These are phyloP conservation scores for Rhamnusium bicolor DNA, from an alignment of 2,888 invertebrate species.

Conservation along the genomic window DNA sequence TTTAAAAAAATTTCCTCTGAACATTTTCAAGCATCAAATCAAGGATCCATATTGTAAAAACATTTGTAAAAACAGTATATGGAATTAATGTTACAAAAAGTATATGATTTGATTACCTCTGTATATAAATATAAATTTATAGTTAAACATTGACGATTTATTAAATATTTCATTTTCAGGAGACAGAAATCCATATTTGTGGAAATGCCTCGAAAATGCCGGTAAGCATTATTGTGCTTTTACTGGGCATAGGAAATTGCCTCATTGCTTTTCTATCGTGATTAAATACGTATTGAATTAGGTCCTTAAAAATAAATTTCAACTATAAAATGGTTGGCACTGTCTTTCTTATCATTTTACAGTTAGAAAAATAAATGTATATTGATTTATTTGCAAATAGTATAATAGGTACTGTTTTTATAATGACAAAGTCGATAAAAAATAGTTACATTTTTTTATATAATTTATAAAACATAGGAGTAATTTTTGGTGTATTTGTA, in stretches of 20 bases:
- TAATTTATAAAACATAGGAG: slow-evolving; percentile 67
- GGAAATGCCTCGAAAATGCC: slow-evolving; percentile 70
- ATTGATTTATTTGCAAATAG: slow-evolving; percentile 49
- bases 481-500: slow-evolving; percentile 67
- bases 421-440: slow-evolving; percentile 55
- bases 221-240: slow-evolving; percentile 49
- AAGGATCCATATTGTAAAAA: too few species aligned
- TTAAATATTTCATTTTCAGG: slow-evolving; percentile 70
- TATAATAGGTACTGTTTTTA: slow-evolving; percentile 51
- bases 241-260: slow-evolving; percentile 59
- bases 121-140: too few species aligned
- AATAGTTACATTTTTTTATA: slow-evolving; percentile 68
- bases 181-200: slow-evolving; percentile 79
- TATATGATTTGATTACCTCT: too few species aligned
- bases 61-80: too few species aligned
- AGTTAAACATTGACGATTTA: neutral
- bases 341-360: slow-evolving; percentile 44
- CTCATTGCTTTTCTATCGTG: slow-evolving; percentile 62
- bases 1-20: too few species aligned
- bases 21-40: too few species aligned
- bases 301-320: slow-evolving; percentile 42
- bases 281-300: slow-evolving; percentile 55
- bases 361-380: slow-evolving; percentile 46
- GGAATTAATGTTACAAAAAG: too few species aligned
- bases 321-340: slow-evolving; percentile 42